Percentiles rank a stretch among this genome's conserved stretches.
Conservation (phyloP, 2,113 vertebrate species). For the Coptodon rendalli region DNA sequence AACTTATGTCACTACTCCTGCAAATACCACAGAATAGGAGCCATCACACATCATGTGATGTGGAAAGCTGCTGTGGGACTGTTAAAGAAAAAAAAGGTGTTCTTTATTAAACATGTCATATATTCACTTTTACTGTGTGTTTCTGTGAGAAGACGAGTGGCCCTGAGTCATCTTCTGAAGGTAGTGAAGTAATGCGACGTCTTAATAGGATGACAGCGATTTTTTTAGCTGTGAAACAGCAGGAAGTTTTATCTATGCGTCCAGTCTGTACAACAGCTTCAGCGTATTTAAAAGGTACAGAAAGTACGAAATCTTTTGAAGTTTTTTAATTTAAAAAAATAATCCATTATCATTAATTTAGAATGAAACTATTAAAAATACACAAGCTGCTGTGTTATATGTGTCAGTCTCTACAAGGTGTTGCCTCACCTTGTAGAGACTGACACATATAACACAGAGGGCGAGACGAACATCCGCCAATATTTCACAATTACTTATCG, state of each 20-base stretch:
- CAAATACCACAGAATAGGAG: constrained; percentile 10
- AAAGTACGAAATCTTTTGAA: background rate
- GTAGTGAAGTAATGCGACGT: background rate
- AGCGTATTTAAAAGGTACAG: background rate
- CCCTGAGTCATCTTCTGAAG: background rate
- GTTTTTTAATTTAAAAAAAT: fast-evolving
- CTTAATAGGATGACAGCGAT: background rate
- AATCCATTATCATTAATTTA: fast-evolving
- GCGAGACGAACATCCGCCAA: fast-evolving
- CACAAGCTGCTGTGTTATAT: too few species aligned
- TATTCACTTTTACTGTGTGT: background rate
- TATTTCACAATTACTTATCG: background rate
- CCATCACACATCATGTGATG: background rate
- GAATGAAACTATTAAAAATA: background rate
- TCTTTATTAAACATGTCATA: background rate
- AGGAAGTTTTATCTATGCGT: fast-evolving
- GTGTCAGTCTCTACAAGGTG: too few species aligned
- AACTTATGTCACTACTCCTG: constrained; percentile 1
- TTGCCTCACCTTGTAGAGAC: background rate
- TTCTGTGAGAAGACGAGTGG: background rate
- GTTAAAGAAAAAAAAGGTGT: background rate
- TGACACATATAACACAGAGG: background rate
- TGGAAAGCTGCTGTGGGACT: background rate
- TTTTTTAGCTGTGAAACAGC: fast-evolving
- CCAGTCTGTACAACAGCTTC: background rate